phyloP scores from a whole-genome alignment of 2,797 vertebrate species.

The Eremophila alpestris region DNA sequence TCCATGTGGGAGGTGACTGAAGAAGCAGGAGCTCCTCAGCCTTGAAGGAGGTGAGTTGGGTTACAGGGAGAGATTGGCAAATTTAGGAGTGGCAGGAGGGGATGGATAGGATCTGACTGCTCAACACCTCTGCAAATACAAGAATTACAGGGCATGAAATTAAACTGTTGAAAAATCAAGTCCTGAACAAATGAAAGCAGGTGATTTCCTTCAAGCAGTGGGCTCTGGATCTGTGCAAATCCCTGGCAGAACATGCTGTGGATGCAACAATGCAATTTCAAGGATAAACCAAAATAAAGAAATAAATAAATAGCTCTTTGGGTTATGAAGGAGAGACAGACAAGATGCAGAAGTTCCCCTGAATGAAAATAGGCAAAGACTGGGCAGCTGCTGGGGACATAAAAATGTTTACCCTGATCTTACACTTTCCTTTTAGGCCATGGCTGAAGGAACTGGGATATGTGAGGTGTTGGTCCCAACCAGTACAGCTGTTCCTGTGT shows the following conservation, averaged over 20 bases:
- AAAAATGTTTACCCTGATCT: background rate
- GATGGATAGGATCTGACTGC: background rate
- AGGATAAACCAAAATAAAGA: background rate
- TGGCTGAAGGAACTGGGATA: background rate
- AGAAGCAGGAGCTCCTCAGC: background rate
- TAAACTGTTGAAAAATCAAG: constrained; percentile 9
- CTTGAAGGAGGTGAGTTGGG: background rate
- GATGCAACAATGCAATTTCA: background rate
- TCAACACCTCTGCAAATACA: background rate
- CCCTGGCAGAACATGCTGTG: background rate
- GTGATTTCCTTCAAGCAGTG: background rate
- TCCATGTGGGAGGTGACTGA: background rate
- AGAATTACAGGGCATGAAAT: constrained; percentile 23
- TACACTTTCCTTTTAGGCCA: background rate
- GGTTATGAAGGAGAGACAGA: background rate
- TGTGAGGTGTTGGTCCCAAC: background rate
- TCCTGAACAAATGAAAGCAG: background rate
- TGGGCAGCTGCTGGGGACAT: background rate
- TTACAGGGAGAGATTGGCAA: background rate
- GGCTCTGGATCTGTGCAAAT: background rate
- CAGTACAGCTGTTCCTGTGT: background rate
- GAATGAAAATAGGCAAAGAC: background rate
- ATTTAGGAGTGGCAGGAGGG: background rate
- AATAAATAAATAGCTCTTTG: background rate
- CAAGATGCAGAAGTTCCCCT: background rate